Percentiles rank a stretch among this genome's conserved stretches.
Conservation (phyloP, 2,888 invertebrate species). For the Agrotis segetum region DNA sequence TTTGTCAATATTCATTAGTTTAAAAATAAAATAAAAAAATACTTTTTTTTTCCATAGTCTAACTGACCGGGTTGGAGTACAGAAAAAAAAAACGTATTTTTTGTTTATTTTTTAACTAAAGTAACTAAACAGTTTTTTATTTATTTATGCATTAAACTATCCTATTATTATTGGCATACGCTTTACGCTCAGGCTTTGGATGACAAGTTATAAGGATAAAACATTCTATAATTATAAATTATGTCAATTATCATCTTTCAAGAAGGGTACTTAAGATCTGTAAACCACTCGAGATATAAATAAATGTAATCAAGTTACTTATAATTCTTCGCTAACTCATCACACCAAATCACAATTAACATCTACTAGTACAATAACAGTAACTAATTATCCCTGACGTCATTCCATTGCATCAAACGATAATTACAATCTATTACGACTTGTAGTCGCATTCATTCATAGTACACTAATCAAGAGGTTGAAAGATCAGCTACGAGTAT, state of each 20-base stretch:
- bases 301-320: slow-evolving; percentile 3
- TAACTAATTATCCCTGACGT: not conserved
- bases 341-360: slow-evolving; percentile 37
- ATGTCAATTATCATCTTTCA: not conserved
- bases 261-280: slow-evolving; percentile 1
- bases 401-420: slow-evolving; percentile 32
- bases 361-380: not conserved
- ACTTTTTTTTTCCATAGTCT: no score
- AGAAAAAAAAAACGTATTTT: no score
- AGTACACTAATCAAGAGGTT: slow-evolving; percentile 57
- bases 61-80: no score
- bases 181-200: no score
- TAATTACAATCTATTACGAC: slow-evolving; percentile 38
- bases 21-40: no score
- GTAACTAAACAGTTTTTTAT: no score
- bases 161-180: no score
- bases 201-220: no score
- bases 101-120: no score
- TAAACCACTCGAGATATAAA: not conserved
- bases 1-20: no score
- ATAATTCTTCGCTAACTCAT: slow-evolving; percentile 4
- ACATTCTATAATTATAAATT: no score
- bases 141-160: no score
- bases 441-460: slow-evolving; percentile 46
- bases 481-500: slow-evolving; percentile 8